Evolutionary conservation across 2,113 vertebrate genomes (phyloP), one percentile per base, ranked within the genome.

Genomic region (Saccopteryx leptura): DNA sequence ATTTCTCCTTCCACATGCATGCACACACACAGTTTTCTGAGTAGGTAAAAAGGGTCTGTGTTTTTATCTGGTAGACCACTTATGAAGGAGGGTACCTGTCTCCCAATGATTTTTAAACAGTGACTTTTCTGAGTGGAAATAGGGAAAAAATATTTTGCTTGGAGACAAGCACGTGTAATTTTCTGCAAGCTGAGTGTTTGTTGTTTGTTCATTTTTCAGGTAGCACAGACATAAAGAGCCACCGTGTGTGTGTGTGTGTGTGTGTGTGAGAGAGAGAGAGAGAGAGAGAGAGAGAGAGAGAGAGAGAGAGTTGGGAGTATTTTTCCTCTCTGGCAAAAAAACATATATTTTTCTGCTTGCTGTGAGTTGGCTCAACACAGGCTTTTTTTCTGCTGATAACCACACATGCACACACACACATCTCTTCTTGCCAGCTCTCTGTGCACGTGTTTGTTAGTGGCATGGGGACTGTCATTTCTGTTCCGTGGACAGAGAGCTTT

Each of bases 51-150:
- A 6, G 11, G 28, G 31, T 33, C 5, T 19, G 4, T 23, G 58
- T 4, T 60, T 60, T n/a, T 18, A 26, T 60, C 21, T 26, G 58
- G 7, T 26, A 33, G 46, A 69, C 12, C 54, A 52, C 39, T 61
- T 69, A 6, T 39, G 15, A 33, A 17, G 26, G 8, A 21, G 3
- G 8, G 4, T 50, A 2, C 10, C 31, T 7, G 5, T 91, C 69
- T 86, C 39, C 18, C 61, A 52, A 18, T 63, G 63, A 89, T 21
- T 91, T 95, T 68, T 80, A 1, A 83, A 88, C 89, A 83, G 79
- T 75, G 33, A 63, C 23, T 87, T 92, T 93, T 84, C 85, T 80
- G n/a, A 88, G 71, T 68, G 71, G 85, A 81, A 93, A 90, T 7
- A 46, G 17, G 68, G 33, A 28, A 5, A 39, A 33, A 28, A 19